Evolutionary conservation across 92 coral and sea anemone genomes (phyloP), one percentile per base, ranked within the genome.

Genomic region (Pocillopora meandrina): DNA sequence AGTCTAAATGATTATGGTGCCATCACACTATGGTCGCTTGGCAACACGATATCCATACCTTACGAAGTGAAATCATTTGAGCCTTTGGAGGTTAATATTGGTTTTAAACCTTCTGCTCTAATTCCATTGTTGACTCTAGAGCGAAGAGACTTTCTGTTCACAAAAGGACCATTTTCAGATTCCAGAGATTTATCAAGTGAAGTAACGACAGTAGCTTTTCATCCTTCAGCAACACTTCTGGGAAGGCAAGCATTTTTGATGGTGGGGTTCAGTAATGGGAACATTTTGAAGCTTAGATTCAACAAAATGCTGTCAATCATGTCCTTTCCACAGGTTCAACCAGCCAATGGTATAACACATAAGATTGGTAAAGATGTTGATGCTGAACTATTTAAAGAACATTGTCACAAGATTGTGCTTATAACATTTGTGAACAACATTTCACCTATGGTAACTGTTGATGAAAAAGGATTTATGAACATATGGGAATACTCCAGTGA

Each of bases 311-410:
- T 67, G 18, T 70, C 76, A 26, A n/a, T 78, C 3, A 60, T 71
- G 65, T 61, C 85, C 64, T 83, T 74, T 26, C 80, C 90, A 3
- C 75, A 56, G 12, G 84, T 89, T 34, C 76, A 71, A 1, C 87
- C 86, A 56, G 61, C 61, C 7, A 87, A 65, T 59, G 77, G 87
- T 17, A 67, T 63, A 65, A 72, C 85, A n/a, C 86, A 75, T 63
- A 90, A 75, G 72, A 57, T 94, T 87, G 92, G 93, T 18, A 65
- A 79, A 75, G 89, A 79, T 35, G 85, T 90, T 36, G 86, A 92
- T 18, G 98, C 95, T 52, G 98, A 92, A 63, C 84, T 94, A 18
- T 94, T 94, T 85, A 90, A 92, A 82, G 87, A 87, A 61, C 98
- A 94, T 65, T 73, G 79, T 52, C 90, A 94, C 76, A 71, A 83